A percentile compares a stretch with the other conserved stretches of the same genome.
Conservation (phyloP, 2,797 vertebrate species). For the Jordanella pulchra region DNA sequence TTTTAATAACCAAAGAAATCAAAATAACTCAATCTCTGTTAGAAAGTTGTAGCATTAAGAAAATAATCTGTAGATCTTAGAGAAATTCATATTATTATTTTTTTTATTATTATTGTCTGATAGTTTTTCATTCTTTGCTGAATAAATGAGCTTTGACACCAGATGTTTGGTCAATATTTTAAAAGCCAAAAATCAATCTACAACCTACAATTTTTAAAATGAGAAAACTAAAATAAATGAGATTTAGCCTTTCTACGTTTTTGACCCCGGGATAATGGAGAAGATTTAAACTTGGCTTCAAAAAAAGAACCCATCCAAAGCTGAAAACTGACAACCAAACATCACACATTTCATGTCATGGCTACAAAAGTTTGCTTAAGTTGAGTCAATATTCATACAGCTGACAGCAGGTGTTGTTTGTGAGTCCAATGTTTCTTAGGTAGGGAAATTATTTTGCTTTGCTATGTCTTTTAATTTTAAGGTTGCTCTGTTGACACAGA, state of each 20-base stretch:
- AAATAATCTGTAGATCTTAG: background rate
- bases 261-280: too few species aligned
- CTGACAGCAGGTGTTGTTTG: too few species aligned
- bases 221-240: background rate
- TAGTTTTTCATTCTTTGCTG: background rate
- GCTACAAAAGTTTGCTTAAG: too few species aligned
- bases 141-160: constrained; percentile 3
- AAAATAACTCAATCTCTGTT: background rate
- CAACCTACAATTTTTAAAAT: background rate
- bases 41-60: background rate
- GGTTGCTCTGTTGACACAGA: too few species aligned
- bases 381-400: too few species aligned
- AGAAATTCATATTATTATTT: background rate
- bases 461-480: too few species aligned
- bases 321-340: too few species aligned
- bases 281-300: too few species aligned
- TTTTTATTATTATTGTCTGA: background rate
- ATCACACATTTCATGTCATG: too few species aligned
- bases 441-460: too few species aligned
- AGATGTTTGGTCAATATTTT: background rate
- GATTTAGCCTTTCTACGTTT: background rate
- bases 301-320: too few species aligned
- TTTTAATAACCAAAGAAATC: background rate
- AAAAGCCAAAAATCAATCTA: background rate
- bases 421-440: too few species aligned